Evolutionary conservation across 1,140 invertebrate genomes (phyloP).

Genomic region (Lysiphlebus fabarum): DNA sequence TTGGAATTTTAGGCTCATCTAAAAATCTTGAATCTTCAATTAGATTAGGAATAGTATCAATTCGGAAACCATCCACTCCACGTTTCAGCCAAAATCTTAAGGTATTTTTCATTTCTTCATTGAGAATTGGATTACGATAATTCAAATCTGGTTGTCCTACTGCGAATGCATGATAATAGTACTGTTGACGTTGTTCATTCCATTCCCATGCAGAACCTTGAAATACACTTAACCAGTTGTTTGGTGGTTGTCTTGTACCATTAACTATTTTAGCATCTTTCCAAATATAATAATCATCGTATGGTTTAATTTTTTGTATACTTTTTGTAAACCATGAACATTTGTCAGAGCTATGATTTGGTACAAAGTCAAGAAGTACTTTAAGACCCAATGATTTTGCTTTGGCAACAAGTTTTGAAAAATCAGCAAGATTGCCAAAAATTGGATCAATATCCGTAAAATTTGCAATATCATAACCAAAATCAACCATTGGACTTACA

Average conservation of each 20-base stretch:
- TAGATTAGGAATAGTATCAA: conserved; percentile 62
- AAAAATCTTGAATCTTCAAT: conserved; percentile 58
- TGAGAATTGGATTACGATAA: conserved; percentile 59
- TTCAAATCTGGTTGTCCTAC: conserved; percentile 69
- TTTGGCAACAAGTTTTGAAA: conserved; percentile 45
- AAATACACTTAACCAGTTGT: conserved; percentile 49
- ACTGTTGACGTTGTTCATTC: conserved; percentile 56
- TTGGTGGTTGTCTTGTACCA: conserved; percentile 34
- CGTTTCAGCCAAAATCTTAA: conserved; percentile 64
- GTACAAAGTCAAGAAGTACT: conserved; percentile 70
- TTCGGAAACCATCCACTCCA: conserved; percentile 69
- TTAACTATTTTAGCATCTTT: conserved; percentile 54
- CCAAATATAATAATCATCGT: conserved; percentile 72
- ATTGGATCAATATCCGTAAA: conserved; percentile 50
- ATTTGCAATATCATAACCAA: conserved; percentile 52
- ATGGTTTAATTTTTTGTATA: conserved; percentile 54
- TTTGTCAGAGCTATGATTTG: conserved; percentile 69
- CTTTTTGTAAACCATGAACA: conserved; percentile 71
- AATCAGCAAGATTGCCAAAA: conserved; percentile 56
- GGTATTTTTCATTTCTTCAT: conserved; percentile 59
- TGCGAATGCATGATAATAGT: conserved; percentile 63
- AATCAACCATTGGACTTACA: conserved; percentile 52
- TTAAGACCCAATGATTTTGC: conserved; percentile 52
- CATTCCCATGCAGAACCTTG: conserved; percentile 59
- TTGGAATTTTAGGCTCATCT: conserved; percentile 57